Conservation (phyloP, 2,113 vertebrate species). For the Hypanus sabinus region DNA sequence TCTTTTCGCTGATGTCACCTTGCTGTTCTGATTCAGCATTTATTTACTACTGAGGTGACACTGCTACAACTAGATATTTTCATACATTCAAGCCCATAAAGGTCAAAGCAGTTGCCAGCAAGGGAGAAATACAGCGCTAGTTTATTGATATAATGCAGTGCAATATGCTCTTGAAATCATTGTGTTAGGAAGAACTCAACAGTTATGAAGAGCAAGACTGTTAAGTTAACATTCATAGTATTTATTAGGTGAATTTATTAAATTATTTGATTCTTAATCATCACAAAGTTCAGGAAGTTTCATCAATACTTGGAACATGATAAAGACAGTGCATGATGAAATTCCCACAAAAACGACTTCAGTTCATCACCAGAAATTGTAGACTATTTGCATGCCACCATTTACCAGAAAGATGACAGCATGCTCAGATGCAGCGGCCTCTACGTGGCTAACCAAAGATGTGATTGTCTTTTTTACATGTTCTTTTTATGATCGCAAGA, state of each 20-base stretch:
- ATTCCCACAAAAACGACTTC: neutral
- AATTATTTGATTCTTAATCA: neutral
- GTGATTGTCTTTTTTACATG: too few species aligned
- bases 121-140: neutral
- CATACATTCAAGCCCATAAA: neutral
- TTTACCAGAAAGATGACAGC: too few species aligned
- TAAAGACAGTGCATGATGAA: neutral
- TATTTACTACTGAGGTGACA: neutral
- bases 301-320: neutral
- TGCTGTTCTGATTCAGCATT: neutral
- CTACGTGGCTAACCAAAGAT: too few species aligned
- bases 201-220: neutral
- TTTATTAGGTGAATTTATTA: neutral
- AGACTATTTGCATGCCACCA: neutral
- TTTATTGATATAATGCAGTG: neutral
- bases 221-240: neutral
- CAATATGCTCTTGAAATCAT: neutral
- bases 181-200: neutral
- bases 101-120: neutral
- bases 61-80: neutral
- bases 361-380: neutral
- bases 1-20: neutral
- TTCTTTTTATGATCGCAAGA: too few species aligned
- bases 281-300: neutral
- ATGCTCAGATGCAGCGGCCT: too few species aligned